Evolutionary conservation across 1,140 invertebrate species (phyloP), one percentile per base, ranked within the genome.

Genomic region (Drosophila nikananu): DNA sequence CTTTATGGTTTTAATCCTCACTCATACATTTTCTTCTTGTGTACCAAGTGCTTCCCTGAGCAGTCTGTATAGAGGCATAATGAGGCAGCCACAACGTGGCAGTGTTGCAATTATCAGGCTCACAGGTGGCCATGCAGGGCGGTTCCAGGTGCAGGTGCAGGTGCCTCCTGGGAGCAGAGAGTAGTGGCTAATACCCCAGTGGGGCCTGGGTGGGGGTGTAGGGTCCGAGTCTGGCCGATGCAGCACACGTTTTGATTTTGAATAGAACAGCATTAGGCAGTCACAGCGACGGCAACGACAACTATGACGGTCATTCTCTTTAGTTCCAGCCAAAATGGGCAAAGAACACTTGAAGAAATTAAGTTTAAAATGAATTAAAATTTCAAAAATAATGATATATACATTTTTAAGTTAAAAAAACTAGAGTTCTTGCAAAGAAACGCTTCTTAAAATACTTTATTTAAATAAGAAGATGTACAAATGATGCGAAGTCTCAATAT

Each of bases 211-310:
- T 61, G 49, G 15, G 21, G 21, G 60, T 10, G 32, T 8, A 30
- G 25, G 52, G 52, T n/a, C 27, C 54, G 44, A 35, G 42, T n/a
- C 17, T 42, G 21, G 37, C 44, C 62, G 55, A 44, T 62, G 48
- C 63, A 58, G 81, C 71, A 81, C 84, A 87, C 84, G 84, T 84
- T 87, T 84, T 87, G 84, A 89, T 87, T 87, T 87, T 87, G 84
- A 87, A 87, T 87, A 71, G 81, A 68, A 87, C 70, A 79, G 84
- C 84, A 87, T 87, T 87, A 89, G 84, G 52, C 42, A 39, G 44
- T 46, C 30, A 44, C 63, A 39, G 27, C 61, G 46, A 41, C 46
- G 21, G 8, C 25, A 17, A 27, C 19, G 30, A 4, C 12, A 27
- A 52, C 54, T n/a, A 57, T 57, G 35, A 39, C 54, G 21, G 35